phyloP scores from a whole-genome alignment of 2,113 vertebrate genomes.

The Dascyllus trimaculatus region DNA sequence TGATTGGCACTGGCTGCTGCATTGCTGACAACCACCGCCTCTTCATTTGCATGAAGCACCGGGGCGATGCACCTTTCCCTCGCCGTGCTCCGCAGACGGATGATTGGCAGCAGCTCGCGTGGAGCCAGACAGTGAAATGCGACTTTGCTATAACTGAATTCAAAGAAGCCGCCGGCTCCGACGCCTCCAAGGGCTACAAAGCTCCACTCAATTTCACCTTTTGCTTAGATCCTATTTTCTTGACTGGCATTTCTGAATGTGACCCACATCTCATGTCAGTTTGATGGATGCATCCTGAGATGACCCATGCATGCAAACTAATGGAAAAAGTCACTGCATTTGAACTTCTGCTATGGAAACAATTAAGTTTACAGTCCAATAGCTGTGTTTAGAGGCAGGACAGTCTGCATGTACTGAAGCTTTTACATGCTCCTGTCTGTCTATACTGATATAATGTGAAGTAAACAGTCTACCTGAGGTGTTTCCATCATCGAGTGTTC shows the following conservation, averaged over 20 bases:
- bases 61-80: slow-evolving; percentile 29
- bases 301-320: background rate
- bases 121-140: slow-evolving; percentile 41
- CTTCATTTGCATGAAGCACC: slow-evolving; percentile 62
- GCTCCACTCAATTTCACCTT: slow-evolving; percentile 67
- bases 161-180: slow-evolving; percentile 37
- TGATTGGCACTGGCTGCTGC: slow-evolving; percentile 48
- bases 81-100: slow-evolving; percentile 20
- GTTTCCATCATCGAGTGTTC: too few relatives aligned
- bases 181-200: slow-evolving; percentile 25
- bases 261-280: slow-evolving; percentile 25
- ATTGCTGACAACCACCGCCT: slow-evolving; percentile 24
- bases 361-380: background rate
- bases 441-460: background rate
- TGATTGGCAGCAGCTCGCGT: slow-evolving; percentile 65
- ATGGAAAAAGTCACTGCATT: background rate
- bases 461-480: background rate
- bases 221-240: slow-evolving; percentile 49
- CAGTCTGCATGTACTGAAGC: background rate
- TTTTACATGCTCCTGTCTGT: too few relatives aligned
- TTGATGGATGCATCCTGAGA: slow-evolving; percentile 28
- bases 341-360: background rate
- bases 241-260: slow-evolving; percentile 47
- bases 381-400: background rate
- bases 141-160: slow-evolving; percentile 42